phyloP scores from a whole-genome alignment of 1,140 invertebrate genomes.

The Drosophila nigrodunni region DNA sequence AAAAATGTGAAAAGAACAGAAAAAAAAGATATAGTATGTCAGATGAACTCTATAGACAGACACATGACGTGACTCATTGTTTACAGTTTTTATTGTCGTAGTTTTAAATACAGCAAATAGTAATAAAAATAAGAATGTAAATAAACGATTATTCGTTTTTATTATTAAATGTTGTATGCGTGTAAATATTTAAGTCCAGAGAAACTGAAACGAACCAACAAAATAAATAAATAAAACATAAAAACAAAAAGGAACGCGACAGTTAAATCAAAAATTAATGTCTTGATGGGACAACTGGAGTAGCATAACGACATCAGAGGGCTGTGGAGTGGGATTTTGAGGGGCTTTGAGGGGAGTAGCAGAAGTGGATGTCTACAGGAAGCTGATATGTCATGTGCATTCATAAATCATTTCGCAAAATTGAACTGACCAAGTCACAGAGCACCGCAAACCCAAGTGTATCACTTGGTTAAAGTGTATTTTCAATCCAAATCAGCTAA shows the following conservation, averaged over 20 bases:
- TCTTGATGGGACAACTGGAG: constrained; percentile 62
- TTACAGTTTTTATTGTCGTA: constrained; percentile 27
- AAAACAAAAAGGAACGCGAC: constrained; percentile 31
- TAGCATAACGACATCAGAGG: constrained; percentile 7
- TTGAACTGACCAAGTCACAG: constrained; percentile 56
- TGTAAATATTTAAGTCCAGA: constrained; percentile 57
- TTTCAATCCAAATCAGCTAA: constrained; percentile 45
- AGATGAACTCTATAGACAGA: constrained; percentile 18
- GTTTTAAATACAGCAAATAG: constrained; percentile 42
- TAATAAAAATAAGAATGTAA: constrained; percentile 26
- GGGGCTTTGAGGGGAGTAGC: neutral
- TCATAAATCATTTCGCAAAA: constrained; percentile 80
- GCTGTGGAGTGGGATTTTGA: neutral
- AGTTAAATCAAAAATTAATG: constrained; percentile 71
- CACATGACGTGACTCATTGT: constrained; percentile 8
- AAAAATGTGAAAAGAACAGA: constrained; percentile 13
- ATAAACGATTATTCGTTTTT: constrained; percentile 19
- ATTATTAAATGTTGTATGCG: constrained; percentile 15
- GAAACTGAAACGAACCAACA: constrained; percentile 42
- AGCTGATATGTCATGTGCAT: constrained; percentile 80
- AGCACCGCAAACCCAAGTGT: constrained; percentile 36
- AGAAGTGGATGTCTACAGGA: constrained; percentile 41
- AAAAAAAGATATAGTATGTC: constrained; percentile 9
- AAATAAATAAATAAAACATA: no score
- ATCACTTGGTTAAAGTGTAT: constrained; percentile 62